phyloP scores from a whole-genome alignment of 2,797 vertebrate genomes.

The Perdix hodgsoniae region DNA sequence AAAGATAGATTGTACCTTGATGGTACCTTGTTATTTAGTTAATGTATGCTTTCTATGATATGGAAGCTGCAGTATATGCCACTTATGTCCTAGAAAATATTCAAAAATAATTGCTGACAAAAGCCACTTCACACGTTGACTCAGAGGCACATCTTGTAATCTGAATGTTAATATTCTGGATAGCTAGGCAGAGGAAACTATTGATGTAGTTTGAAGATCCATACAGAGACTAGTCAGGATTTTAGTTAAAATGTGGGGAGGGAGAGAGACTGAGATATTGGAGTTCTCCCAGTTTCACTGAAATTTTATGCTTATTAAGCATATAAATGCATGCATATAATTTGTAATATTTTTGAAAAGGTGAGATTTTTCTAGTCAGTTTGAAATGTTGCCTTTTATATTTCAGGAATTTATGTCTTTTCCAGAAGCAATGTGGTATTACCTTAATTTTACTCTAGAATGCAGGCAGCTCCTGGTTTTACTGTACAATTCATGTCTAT shows the following conservation, averaged over 20 bases:
- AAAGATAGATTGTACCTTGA: constrained; percentile 69
- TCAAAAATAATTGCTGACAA: constrained; percentile 81
- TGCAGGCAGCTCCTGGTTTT: background rate
- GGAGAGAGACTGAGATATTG: background rate
- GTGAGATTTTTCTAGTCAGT: background rate
- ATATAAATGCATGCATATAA: background rate
- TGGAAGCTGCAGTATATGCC: constrained; percentile 72
- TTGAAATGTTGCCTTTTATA: constrained; percentile 22
- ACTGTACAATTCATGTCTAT: background rate
- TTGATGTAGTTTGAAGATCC: constrained; percentile 75
- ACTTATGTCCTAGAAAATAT: constrained; percentile 79
- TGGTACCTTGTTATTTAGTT: constrained; percentile 77
- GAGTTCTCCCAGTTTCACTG: constrained; percentile 6
- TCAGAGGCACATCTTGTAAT: constrained; percentile 76
- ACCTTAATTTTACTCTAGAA: constrained; percentile 32
- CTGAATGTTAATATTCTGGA: constrained; percentile 79
- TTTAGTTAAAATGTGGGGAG: constrained; percentile 30
- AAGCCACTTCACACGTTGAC: constrained; percentile 76
- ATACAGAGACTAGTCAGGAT: constrained; percentile 42
- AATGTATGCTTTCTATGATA: constrained; percentile 78
- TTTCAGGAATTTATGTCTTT: background rate
- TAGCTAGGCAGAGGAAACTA: constrained; percentile 69
- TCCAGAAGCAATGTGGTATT: constrained; percentile 39
- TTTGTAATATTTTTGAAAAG: constrained; percentile 38
- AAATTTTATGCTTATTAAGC: background rate